These are phyloP conservation scores for Halcyon chelicuti DNA, from an alignment of 2,797 vertebrate genomes.

Conservation along the genomic window DNA sequence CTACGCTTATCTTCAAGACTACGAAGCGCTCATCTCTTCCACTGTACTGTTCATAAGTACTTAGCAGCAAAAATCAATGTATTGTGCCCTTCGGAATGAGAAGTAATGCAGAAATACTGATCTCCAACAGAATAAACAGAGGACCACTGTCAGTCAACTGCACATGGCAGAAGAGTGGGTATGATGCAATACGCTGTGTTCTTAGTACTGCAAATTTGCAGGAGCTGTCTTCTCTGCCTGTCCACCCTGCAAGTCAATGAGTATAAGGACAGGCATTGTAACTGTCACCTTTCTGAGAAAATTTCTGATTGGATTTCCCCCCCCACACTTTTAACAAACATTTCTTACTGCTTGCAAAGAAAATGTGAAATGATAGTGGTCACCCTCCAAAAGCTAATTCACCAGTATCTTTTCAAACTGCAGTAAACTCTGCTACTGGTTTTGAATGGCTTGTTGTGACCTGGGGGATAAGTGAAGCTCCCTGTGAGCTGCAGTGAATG, in stretches of 20 bases:
- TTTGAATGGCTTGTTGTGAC: not conserved
- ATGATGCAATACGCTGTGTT: rapidly evolving
- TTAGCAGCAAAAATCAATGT: not conserved
- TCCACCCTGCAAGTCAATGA: not conserved
- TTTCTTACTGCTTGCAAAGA: not conserved
- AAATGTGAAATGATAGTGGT: not conserved
- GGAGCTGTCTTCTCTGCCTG: not conserved
- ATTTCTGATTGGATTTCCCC: not conserved
- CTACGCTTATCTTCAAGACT: not conserved
- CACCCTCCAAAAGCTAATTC: not conserved
- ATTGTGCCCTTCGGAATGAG: not conserved
- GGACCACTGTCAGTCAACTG: rapidly evolving
- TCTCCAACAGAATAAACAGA: not conserved
- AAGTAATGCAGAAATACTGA: not conserved
- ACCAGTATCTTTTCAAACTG: not conserved
- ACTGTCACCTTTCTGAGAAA: not conserved
- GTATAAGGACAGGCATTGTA: rapidly evolving
- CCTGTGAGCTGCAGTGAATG: not conserved
- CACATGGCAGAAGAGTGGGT: rapidly evolving
- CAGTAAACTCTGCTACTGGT: not conserved
- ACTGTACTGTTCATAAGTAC: not conserved
- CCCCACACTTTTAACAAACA: not conserved
- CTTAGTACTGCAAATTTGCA: not conserved
- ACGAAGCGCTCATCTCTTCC: not conserved
- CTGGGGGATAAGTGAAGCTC: not conserved